Evolutionary conservation across 2,113 vertebrate species (phyloP).

Genomic region (Enhydra lutris): DNA sequence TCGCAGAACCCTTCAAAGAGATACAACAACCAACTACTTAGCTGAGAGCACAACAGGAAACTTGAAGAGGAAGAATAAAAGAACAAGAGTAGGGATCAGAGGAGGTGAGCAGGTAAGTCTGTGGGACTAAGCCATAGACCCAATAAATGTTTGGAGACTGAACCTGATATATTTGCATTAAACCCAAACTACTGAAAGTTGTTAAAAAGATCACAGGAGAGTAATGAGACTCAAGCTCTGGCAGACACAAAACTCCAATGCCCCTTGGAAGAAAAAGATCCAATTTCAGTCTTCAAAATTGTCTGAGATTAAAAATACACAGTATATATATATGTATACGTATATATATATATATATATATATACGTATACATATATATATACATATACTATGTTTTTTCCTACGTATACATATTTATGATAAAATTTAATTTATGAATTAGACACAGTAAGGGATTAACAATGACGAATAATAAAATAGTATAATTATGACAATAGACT

Average conservation of each 20-base stretch:
- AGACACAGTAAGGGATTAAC: background rate
- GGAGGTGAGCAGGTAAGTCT: background rate
- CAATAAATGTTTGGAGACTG: background rate
- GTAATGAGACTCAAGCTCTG: background rate
- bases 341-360: background rate
- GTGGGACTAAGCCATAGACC: background rate
- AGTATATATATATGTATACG: background rate
- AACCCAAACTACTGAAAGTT: background rate
- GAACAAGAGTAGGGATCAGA: background rate
- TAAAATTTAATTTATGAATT: background rate
- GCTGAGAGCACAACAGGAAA: background rate
- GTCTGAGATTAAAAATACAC: background rate
- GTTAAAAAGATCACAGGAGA: background rate
- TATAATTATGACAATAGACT: background rate
- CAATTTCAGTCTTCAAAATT: background rate
- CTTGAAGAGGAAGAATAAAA: background rate
- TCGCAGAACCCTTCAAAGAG: background rate
- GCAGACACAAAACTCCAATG: background rate
- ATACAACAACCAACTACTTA: background rate
- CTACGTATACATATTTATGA: background rate
- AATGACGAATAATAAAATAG: background rate
- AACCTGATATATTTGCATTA: background rate
- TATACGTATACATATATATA: background rate
- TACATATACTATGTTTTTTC: background rate
- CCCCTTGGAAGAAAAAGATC: background rate